Conservation (phyloP, 2,797 vertebrate genomes). For the Etheostoma nigrum region DNA sequence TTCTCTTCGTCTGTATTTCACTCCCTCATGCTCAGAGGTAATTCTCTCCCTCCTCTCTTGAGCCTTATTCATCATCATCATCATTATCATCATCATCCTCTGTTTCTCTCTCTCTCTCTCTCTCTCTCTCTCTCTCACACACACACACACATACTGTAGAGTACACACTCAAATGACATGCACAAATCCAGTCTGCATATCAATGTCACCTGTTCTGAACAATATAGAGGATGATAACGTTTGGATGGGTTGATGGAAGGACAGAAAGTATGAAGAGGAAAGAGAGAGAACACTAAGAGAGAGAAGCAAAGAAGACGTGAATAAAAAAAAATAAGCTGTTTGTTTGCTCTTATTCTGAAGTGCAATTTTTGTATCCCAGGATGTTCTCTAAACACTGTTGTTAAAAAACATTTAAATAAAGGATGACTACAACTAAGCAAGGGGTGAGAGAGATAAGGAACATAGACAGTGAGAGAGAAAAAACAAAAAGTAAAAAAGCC, state of each 20-base stretch:
- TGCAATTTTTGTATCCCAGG: background rate
- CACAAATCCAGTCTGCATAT: slow-evolving; percentile 55
- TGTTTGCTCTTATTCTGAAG: slow-evolving; percentile 11
- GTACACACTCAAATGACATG: slow-evolving; percentile 36
- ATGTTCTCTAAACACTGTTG: slow-evolving; percentile 9
- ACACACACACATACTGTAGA: slow-evolving; percentile 6
- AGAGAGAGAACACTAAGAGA: background rate
- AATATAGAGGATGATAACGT: slow-evolving; percentile 42
- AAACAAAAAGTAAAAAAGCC: slow-evolving; percentile 7
- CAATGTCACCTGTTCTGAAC: slow-evolving; percentile 52
- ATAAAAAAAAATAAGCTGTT: background rate
- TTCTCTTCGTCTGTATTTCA: slow-evolving; percentile 60
- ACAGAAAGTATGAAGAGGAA: background rate
- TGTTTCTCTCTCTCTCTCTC: slow-evolving; percentile 14
- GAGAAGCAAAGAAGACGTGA: slow-evolving; percentile 2
- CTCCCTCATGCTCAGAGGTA: slow-evolving; percentile 77
- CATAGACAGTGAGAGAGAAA: background rate
- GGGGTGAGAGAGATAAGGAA: background rate
- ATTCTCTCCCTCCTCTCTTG: slow-evolving; percentile 72
- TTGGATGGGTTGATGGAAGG: slow-evolving; percentile 17
- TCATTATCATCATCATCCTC: slow-evolving; percentile 21
- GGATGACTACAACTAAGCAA: slow-evolving; percentile 6
- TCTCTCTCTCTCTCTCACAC: background rate
- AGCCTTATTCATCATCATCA: slow-evolving; percentile 74
- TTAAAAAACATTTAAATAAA: slow-evolving; percentile 19